Evolutionary conservation across 1,140 invertebrate genomes (phyloP), one percentile per base, ranked within the genome.

Genomic region (Neodiprion pinetum): DNA sequence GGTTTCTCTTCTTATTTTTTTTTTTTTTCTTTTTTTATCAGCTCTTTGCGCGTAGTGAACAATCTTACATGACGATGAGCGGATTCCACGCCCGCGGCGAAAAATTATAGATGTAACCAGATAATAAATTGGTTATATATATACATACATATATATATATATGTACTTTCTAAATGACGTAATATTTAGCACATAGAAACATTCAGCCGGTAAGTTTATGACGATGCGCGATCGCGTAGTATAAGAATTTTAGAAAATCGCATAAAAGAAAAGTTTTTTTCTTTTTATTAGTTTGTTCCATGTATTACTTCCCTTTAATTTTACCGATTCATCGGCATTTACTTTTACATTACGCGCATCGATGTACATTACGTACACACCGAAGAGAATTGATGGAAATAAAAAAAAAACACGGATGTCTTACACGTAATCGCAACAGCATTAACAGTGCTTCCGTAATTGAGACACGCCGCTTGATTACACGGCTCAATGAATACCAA

Each of bases 111-210:
- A 61, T 61, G 53, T 14, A 61, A 61, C 53, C 53, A 17, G 53
- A 61, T 61, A 61, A 61, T 61, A 61, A 61, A 61, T 61, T 61
- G 67, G 7, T 21, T 69, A 47, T 69, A 69, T 17, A 61, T 11
- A 61, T 11, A 61, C 10, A 61, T 11, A 61, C 1, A 61, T 11
- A 61, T 11, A 61, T 10, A 61, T 14, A 65, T 14, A 65, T 14
- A 65, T 40, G 28, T 40, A 40, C 28, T 40, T 40, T 40, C 28
- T 40, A 21, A 65, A 21, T 14, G 61, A 65, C 12, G 17, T 14
- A 69, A 69, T 14, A 69, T 12, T 11, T 23, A 47, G 11, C 12
- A 23, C 11, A 21, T 11, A 12, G 10, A 21, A 21, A 14, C 17
- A 65, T 17, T 1, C 2, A 21, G 17, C 61, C 7, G 12, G 12